Base-by-base conservation (phyloP, 2,888 invertebrate species). In the Diarsia brunnea region DNA sequence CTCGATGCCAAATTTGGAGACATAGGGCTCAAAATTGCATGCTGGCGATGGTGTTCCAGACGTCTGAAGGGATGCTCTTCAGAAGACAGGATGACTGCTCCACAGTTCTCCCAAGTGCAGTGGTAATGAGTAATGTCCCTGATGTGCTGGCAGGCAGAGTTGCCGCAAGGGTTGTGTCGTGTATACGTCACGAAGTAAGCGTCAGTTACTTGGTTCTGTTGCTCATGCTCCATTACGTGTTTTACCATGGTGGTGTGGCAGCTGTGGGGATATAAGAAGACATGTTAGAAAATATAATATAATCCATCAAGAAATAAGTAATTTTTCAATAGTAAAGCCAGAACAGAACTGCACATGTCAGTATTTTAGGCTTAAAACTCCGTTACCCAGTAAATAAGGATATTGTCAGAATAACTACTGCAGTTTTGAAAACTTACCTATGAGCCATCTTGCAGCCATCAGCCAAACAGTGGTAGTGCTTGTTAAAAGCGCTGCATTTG, bases 31-130 rank as follows among this genome's bases (percentile, higher is more conserved):
- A 98, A 96, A 88, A 98, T 97, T 78, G 98, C 98, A 90, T 99
- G 99, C 92, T 98, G 98, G 87, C 98, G 98, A 93, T 98, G 98
- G 90, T 99, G 99, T 88, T 99, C 98, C 47, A 99, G 95, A 69
- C 98, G 97, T 87, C 97, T 97, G 94, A 98, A 98, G 0, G 98
- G 98, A 81, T 98, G 98, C 87, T 98, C 98, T 89, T 97, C 96
- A 21, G 97, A 97, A 12, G 98, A 97, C 21, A 98, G 95, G 71
- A 98, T 98, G 0, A 98, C 98, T 87, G 98, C 98, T 14, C 98
- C 97, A 89, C 98, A 98, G 88, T 98, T 98, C 90, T 98, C 98
- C 98, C 98, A 98, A 91, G 98, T 98, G 95, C 99, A 99, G 92
- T 99, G 99, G 90, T 98, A 99, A 91, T 99, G 99, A 69, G 98